Evolutionary conservation across 2,797 vertebrate species (phyloP), one percentile per base, ranked within the genome.

Genomic region (Darevskia mixta): DNA sequence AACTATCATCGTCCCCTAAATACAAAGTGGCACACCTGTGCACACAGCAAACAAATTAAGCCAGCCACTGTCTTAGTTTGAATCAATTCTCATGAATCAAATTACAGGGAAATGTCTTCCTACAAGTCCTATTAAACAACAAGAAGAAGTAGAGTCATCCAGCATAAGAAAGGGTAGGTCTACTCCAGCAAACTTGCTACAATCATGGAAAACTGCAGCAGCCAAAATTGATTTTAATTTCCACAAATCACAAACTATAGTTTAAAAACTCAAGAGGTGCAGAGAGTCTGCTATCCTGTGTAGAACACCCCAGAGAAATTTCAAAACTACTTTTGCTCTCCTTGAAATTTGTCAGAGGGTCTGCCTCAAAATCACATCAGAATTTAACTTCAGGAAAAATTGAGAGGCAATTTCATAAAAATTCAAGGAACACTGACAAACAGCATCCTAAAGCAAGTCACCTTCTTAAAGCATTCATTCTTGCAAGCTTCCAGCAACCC

Each of bases 401-500:
- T 10, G 7, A 15, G n/a, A 41, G 45, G 27, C 64, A 7, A 10
- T 58, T 9, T 45, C 38, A 41, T 15, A 13, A 64, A 25, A 71
- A 78, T 20, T 29, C 27, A 20, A 83, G 18, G 55, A 69, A 77
- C 43, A 25, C 32, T 9, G 17, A 23, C 23, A 69, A 88, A 83
- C 6, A 58, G 23, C 20, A 35, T 75, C 43, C 20, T 0, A 1
- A 67, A 0, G 0, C 1, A 1, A 8, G 45, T 67, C 58, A 20
- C 35, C 61, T 71, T 75, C 1, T 1, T 17, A 43, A 55, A 87
- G 32, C 0, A 45, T 41, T 76, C 75, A 25, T 15, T 32, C 83
- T 55, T 67, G 80, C 66, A 87, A 55, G 11, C 73, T 91, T 41
- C n/a, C 88, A 90, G 3, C 64, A 89, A 75, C 73, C 49, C 83